These are phyloP conservation scores for Campaea margaritaria DNA, from an alignment of 2,888 invertebrate species.

Conservation along the genomic window DNA sequence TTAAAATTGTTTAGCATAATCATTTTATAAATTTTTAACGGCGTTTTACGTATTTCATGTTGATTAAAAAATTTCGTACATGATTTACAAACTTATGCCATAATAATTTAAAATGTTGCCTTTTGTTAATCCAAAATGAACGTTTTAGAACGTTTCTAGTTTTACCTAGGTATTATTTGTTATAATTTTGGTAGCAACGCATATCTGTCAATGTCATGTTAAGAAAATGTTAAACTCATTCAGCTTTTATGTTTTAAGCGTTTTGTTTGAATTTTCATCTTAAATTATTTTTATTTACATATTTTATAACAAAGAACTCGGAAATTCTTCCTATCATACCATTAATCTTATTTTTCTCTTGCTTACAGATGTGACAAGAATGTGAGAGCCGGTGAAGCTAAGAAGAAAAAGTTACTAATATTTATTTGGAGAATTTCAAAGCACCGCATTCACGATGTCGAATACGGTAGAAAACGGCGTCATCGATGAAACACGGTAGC, in stretches of 20 bases:
- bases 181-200: conserved; percentile 28
- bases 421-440: conserved; percentile 31
- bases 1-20: too few species aligned
- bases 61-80: too few species aligned
- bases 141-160: too few species aligned
- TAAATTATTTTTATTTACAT: not conserved
- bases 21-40: too few species aligned
- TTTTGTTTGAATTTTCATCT: conserved; percentile 34
- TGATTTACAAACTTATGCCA: too few species aligned
- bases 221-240: too few species aligned
- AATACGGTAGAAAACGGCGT: conserved; percentile 71
- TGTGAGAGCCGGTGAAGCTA: conserved; percentile 51
- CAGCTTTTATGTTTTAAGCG: too few species aligned
- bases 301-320: not conserved
- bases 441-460: conserved; percentile 60
- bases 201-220: conserved; percentile 26
- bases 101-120: too few species aligned
- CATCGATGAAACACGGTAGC: conserved; percentile 72
- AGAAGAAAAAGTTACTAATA: conserved; percentile 32
- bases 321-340: not conserved
- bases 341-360: conserved; percentile 26
- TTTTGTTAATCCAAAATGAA: not conserved
- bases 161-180: not conserved
- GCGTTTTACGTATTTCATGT: too few species aligned
- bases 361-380: conserved; percentile 65